phyloP scores from a whole-genome alignment of 2,113 vertebrate genomes.

The Dendrocopos noguchii region DNA sequence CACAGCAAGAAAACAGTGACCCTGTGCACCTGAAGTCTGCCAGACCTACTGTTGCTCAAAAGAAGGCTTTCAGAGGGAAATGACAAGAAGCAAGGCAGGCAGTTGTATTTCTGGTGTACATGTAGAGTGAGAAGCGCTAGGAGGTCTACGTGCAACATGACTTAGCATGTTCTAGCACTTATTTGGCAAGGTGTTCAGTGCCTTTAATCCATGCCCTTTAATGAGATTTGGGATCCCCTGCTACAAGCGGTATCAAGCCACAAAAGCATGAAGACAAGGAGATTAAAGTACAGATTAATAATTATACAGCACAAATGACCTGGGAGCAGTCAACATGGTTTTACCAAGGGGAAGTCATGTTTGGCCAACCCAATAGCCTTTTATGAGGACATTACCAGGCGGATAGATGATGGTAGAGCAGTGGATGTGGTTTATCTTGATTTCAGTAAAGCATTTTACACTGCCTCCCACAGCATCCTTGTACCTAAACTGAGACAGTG shows the following conservation, averaged over 20 bases:
- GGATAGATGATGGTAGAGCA: too few species aligned
- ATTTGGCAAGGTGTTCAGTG: neutral
- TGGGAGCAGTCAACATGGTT: too few species aligned
- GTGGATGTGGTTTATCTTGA: too few species aligned
- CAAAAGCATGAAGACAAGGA: neutral
- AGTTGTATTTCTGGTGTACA: neutral
- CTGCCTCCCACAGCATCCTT: too few species aligned
- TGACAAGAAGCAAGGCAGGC: neutral
- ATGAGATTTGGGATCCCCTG: conserved; percentile 2
- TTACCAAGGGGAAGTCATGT: too few species aligned
- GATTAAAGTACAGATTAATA: conserved; percentile 43
- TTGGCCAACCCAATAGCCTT: too few species aligned
- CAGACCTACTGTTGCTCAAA: neutral
- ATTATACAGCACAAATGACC: neutral
- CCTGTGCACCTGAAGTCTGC: neutral
- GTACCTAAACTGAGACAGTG: too few species aligned
- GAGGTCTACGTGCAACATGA: neutral
- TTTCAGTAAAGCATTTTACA: too few species aligned
- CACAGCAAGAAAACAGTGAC: neutral
- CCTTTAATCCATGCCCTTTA: conserved; percentile 13
- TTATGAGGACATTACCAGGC: too few species aligned
- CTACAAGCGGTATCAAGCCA: neutral
- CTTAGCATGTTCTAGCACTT: neutral
- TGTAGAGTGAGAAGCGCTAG: neutral
- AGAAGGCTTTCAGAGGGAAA: neutral